These are phyloP conservation scores for Babyrousa celebensis DNA, from an alignment of 2,797 vertebrate genomes.

Conservation along the genomic window DNA sequence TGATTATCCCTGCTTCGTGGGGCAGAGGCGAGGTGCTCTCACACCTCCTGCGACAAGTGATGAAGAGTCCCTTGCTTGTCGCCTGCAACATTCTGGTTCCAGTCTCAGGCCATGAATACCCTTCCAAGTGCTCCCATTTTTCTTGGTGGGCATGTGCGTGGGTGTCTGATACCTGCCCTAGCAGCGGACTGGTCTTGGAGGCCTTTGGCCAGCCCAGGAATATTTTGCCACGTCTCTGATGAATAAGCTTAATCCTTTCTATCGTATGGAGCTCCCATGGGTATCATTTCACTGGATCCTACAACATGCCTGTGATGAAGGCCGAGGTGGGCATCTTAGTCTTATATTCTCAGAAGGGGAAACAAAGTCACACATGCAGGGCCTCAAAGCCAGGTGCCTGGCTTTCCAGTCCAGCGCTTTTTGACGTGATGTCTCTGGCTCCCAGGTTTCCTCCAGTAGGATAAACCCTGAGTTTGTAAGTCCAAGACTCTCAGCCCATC, in stretches of 20 bases:
- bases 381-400: not conserved
- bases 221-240: not conserved
- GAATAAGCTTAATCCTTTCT: not conserved
- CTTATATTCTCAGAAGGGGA: constrained; percentile 6
- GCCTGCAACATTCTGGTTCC: not conserved
- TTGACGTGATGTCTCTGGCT: not conserved
- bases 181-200: not conserved
- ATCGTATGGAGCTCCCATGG: not conserved
- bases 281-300: not conserved
- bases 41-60: not conserved
- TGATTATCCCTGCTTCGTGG: not conserved
- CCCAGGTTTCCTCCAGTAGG: not conserved
- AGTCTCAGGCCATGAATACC: not conserved
- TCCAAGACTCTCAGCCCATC: not conserved
- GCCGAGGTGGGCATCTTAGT: not conserved
- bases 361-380: not conserved
- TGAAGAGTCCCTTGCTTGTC: not conserved
- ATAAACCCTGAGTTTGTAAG: not conserved
- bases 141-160: not conserved
- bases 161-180: not conserved
- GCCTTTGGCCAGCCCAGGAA: not conserved
- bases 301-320: not conserved
- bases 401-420: not conserved
- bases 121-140: not conserved
- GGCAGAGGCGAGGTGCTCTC: not conserved